Evolutionary conservation across 2,888 invertebrate species (phyloP).

Genomic region (Lepeophtheirus nordmannii): DNA sequence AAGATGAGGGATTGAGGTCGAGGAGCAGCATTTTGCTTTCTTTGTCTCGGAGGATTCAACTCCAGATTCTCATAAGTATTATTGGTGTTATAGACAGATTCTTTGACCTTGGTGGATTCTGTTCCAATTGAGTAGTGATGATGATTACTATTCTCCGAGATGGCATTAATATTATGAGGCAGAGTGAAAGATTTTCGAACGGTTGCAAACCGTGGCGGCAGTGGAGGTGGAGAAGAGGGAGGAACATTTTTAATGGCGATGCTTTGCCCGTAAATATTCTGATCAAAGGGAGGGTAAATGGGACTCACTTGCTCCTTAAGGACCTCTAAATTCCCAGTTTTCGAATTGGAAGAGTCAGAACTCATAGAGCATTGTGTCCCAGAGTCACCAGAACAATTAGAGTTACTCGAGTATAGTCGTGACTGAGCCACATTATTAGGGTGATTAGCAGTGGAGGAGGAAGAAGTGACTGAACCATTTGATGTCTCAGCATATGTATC

Average conservation of each 20-base stretch:
- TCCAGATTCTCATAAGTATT: slow-evolving; percentile 13
- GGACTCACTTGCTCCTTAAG: slow-evolving; percentile 19
- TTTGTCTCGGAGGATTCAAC: not conserved
- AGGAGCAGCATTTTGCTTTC: too few species aligned
- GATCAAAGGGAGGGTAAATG: slow-evolving; percentile 8
- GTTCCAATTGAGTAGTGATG: not conserved
- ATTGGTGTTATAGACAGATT: not conserved
- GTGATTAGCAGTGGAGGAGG: not conserved
- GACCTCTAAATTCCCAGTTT: not conserved
- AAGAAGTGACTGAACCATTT: slow-evolving; percentile 12
- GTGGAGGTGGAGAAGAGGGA: not conserved
- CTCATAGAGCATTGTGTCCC: slow-evolving; percentile 6
- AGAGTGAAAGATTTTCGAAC: slow-evolving; percentile 17
- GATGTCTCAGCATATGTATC: slow-evolving; percentile 24
- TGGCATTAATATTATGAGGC: slow-evolving; percentile 13
- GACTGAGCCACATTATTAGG: not conserved
- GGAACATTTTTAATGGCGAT: not conserved
- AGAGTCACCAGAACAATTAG: slow-evolving; percentile 20
- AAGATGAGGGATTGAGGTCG: not conserved
- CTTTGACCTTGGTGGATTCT: not conserved
- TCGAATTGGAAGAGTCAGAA: not conserved
- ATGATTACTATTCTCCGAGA: not conserved
- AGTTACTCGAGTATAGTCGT: slow-evolving; percentile 6
- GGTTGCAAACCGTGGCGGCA: slow-evolving; percentile 12
- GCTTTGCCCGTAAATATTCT: slow-evolving; percentile 7